Percentiles rank a stretch among this genome's conserved stretches.
Conservation (phyloP, 2,888 invertebrate species). For the Agriopis marginaria region DNA sequence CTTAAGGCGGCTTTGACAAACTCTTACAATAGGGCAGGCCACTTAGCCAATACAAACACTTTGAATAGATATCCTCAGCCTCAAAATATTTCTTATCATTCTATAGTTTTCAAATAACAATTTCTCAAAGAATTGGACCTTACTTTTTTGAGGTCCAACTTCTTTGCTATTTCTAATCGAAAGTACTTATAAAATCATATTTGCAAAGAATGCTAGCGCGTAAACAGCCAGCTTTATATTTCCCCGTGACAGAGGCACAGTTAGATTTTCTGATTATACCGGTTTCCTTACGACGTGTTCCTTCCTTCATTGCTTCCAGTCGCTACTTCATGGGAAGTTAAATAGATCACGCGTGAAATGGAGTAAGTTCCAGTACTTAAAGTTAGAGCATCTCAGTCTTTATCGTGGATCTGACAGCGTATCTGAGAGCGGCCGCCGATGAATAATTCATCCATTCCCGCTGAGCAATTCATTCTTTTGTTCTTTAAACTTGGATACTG, state of each 20-base stretch:
- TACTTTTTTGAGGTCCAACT: too few relatives aligned
- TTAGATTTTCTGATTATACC: slow-evolving; percentile 17
- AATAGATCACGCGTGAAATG: slow-evolving; percentile 45
- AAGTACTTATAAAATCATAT: not conserved
- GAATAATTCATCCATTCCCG: slow-evolving; percentile 68
- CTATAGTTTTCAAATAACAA: too few relatives aligned
- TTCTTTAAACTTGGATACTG: slow-evolving; percentile 53
- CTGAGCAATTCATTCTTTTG: slow-evolving; percentile 66
- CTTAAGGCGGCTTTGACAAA: too few relatives aligned
- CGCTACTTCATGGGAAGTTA: slow-evolving; percentile 25
- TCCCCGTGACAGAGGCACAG: slow-evolving; percentile 4
- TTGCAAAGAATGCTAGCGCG: not conserved
- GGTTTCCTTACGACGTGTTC: slow-evolving; percentile 28
- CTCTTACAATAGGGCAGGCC: too few relatives aligned
- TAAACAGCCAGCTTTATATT: slow-evolving; percentile 12
- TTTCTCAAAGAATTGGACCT: too few relatives aligned
- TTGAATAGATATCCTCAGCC: not conserved
- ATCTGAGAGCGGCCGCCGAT: slow-evolving; percentile 53
- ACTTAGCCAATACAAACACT: too few relatives aligned
- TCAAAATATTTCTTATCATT: not conserved
- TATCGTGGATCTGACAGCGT: slow-evolving; percentile 64
- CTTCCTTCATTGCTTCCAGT: slow-evolving; percentile 23
- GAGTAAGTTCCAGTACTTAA: slow-evolving; percentile 46
- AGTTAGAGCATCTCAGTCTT: slow-evolving; percentile 55
- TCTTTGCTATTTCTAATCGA: too few relatives aligned